Percentiles rank a stretch among this genome's conserved stretches.
phyloP scores from a whole-genome alignment of 2,113 vertebrate genomes.

The Antechinus flavipes region DNA sequence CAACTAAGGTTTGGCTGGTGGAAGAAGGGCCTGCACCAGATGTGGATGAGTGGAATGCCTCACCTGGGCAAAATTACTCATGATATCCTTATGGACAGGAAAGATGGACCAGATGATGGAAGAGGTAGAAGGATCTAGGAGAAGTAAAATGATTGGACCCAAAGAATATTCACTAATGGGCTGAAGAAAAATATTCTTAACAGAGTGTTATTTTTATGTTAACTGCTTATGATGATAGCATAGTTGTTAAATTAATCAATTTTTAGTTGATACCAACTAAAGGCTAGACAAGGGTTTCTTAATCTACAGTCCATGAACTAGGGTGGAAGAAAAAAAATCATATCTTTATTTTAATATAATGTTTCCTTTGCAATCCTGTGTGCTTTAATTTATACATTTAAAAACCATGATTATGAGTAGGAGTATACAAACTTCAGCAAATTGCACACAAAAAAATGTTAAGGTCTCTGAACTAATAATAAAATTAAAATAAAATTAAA shows the following conservation, averaged over 20 bases:
- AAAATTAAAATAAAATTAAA: not conserved
- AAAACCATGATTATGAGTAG: not conserved
- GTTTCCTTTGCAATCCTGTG: not conserved
- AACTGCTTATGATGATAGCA: not conserved
- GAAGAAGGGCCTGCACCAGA: not conserved
- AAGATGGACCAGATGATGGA: not conserved
- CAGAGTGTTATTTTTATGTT: not conserved
- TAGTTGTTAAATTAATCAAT: not conserved
- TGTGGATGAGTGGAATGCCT: not conserved
- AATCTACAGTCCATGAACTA: not conserved
- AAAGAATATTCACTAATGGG: not conserved
- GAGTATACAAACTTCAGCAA: not conserved
- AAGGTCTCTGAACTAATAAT: too few species aligned
- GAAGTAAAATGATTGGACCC: not conserved
- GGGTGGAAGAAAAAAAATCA: not conserved
- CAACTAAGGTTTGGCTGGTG: not conserved
- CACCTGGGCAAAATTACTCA: not conserved
- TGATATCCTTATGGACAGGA: not conserved
- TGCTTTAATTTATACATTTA: not conserved
- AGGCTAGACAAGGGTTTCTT: not conserved
- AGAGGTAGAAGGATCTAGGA: not conserved
- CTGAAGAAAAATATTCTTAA: not conserved
- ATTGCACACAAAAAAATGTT: not conserved
- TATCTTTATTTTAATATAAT: not conserved
- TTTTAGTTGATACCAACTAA: not conserved